Evolutionary conservation across 2,113 vertebrate genomes (phyloP), one percentile per base, ranked within the genome.

Genomic region (Anolis carolinensis): DNA sequence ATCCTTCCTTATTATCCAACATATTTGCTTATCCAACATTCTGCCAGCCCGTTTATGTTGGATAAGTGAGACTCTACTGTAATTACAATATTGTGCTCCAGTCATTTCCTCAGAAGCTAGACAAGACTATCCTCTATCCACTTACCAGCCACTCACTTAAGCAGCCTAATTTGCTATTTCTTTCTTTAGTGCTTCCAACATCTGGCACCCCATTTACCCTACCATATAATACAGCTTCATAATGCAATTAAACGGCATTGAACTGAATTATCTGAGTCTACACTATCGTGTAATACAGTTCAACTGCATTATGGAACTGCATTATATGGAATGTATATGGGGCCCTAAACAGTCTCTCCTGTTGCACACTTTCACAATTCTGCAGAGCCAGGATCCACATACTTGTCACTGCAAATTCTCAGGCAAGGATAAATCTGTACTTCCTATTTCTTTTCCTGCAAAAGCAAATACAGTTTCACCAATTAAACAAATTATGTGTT

Each of bases 401-500:
- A 44, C 36, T 13, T 59, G 21, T 52, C 48, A 18, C n/a, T 32
- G 36, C 16, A 48, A 65, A 32, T 48, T 18, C 30, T 32, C 16
- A 84, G 79, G 65, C 50, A 84, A 89, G 83, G 88, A 86, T 85
- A 81, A 87, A 91, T 78, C 83, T 84, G 82, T 91, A 85, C 86
- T 91, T 82, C 90, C 63, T 68, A 76, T 50, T 32, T 80, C 79
- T 86, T 89, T n/a, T 0, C 4, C 30, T 59, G 25, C 86, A 89
- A 87, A 89, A 92, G 90, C 90, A 89, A 92, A 94, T 92, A 90
- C 86, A 59, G 86, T 92, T 91, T 90, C 48, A 89, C 52, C 86
- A 87, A 90, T 88, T 91, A 92, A 93, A 95, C 1, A 90, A 32
- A 75, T 48, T 67, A 8, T 84, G 10, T 13, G 9, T 71, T 81